phyloP scores from a whole-genome alignment of 1,140 invertebrate species.

The Anadara kagoshimensis region DNA sequence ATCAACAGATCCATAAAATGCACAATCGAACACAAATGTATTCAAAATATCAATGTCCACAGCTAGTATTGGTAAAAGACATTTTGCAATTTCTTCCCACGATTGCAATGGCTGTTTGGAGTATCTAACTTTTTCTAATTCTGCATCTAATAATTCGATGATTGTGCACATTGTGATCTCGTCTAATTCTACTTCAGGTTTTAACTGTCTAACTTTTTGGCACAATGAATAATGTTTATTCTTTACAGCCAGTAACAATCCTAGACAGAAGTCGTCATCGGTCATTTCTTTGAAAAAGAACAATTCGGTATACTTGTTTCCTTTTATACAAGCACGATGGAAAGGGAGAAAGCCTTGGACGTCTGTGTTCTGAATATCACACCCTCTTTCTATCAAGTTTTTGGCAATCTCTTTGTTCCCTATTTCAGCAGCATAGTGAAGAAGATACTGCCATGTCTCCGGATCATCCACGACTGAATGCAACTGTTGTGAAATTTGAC shows the following conservation, averaged over 20 bases:
- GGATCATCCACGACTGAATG: neutral
- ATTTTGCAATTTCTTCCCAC: constrained; percentile 12
- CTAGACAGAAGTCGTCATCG: constrained; percentile 37
- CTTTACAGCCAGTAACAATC: constrained; percentile 27
- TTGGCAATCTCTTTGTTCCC: constrained; percentile 30
- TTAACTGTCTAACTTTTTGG: constrained; percentile 2
- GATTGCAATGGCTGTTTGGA: constrained; percentile 14
- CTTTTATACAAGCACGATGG: constrained; percentile 48
- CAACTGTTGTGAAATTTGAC: constrained; percentile 19
- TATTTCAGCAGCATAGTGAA: constrained; percentile 43
- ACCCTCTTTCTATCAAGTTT: constrained; percentile 27
- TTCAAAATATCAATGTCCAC: constrained; percentile 14
- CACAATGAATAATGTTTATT: constrained; percentile 14
- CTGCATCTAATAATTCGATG: constrained; percentile 7
- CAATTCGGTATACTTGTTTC: constrained; percentile 19
- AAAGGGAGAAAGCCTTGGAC: constrained; percentile 47
- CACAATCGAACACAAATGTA: constrained; percentile 25
- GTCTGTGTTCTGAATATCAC: constrained; percentile 25
- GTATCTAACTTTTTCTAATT: constrained; percentile 17
- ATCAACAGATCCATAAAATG: constrained; percentile 17
- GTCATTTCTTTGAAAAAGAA: constrained; percentile 36
- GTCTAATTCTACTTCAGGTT: constrained; percentile 8
- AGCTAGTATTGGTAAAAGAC: constrained; percentile 24
- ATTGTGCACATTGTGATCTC: constrained; percentile 37
- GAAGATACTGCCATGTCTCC: constrained; percentile 23